A percentile compares a stretch with the other conserved stretches of the same genome.
Evolutionary conservation across 2,797 vertebrate genomes (phyloP).

Genomic region (Synaphobranchus kaupii): DNA sequence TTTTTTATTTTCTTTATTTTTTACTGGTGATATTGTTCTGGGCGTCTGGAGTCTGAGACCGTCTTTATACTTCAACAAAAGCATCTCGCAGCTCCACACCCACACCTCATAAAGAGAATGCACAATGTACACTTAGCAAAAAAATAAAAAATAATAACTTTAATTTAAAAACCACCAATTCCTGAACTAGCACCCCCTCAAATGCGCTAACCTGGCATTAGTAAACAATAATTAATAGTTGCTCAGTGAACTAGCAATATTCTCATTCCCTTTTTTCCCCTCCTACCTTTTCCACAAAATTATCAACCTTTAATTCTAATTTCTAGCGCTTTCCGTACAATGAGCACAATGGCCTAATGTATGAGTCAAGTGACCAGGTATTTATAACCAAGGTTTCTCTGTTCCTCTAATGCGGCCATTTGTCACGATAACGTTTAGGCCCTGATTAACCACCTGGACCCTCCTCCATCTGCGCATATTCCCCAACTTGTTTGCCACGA

Average conservation of each 20-base stretch:
- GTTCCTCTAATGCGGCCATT: slow-evolving; percentile 9
- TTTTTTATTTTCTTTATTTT: not conserved
- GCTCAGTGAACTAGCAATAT: slow-evolving; percentile 12
- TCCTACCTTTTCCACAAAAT: slow-evolving; percentile 15
- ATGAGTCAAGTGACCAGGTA: not conserved
- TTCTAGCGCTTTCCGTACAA: not conserved
- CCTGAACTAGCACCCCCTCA: not conserved
- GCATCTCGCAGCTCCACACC: too few species aligned
- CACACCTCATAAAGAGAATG: not conserved
- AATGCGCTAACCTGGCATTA: not conserved
- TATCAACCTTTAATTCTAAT: slow-evolving; percentile 17
- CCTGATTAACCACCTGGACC: not conserved
- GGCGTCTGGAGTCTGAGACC: not conserved
- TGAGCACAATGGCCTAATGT: slow-evolving; percentile 6
- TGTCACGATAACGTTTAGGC: slow-evolving; percentile 21
- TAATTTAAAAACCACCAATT: slow-evolving; percentile 19
- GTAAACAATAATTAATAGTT: slow-evolving; percentile 32
- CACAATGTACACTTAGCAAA: not conserved
- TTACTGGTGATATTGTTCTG: not conserved
- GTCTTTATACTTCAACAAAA: not conserved
- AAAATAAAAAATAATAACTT: not conserved
- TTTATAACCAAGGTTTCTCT: slow-evolving; percentile 12
- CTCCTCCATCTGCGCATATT: not conserved
- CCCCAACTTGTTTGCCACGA: not conserved
- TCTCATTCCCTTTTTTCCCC: slow-evolving; percentile 11